Base-by-base conservation (phyloP, 2,888 invertebrate species). In the Allacma fusca region DNA sequence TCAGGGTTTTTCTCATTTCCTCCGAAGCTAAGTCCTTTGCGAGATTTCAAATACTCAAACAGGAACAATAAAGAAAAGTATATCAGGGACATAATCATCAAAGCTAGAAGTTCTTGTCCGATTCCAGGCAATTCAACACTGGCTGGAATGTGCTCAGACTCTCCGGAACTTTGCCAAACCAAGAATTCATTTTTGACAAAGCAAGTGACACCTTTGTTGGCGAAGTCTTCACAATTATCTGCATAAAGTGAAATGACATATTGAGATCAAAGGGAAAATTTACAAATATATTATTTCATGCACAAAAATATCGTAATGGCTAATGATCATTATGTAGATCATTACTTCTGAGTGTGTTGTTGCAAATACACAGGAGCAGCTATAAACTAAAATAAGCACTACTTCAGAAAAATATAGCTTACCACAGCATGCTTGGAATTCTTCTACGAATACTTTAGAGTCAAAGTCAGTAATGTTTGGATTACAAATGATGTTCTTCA, bases 141-240 rank as follows among this genome's bases (percentile, higher is more conserved):
- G 2, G 78, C 78, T 13, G 80, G 77, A 73, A 80, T 80, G 24
- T 81, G 79, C 13, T 81, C 79, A 50, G 78, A 79, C 0, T 77
- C 80, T 50, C 81, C 80, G 40, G 82, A 79, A 71, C 82, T 81
- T 43, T 75, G 73, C 83, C 83, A 83, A 0, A 76, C 77, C 43
- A 83, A 76, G 59, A 79, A 83, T 40, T 78, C 71, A 69, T 78
- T 78, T 26, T 78, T 76, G 12, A 57, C 76, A 70, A 83, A 83
- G 64, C 79, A 79, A n/a, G 70, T 69, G 0, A 75, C 79, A 29
- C 68, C 73, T 16, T 43, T 57, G 23, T 79, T 74, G 1, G 57
- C 28, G 64, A 79, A 77, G 19, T 79, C 77, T 2, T 43, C 77
- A 67, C 79, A 79, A 26, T 79, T 79, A 24, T 74, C 77, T 78